A percentile compares a stretch with the other conserved stretches of the same genome.
Evolutionary conservation across 2,888 invertebrate species (phyloP).

Genomic region (Idaea dimidiata): DNA sequence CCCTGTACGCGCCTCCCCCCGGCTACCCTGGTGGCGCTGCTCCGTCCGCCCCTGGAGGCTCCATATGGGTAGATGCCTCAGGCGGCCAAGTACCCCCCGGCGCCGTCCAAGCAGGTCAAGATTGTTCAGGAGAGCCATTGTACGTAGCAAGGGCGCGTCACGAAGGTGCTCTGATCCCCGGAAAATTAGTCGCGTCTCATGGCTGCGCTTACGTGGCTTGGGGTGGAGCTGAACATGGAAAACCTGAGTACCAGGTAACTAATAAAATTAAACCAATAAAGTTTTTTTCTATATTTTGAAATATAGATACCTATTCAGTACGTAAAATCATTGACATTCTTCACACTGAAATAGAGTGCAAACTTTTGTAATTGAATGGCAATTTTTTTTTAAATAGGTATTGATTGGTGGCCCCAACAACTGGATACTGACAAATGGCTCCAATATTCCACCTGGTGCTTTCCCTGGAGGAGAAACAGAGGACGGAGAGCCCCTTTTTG

Average conservation of each 20-base stretch:
- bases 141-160: constrained; percentile 88
- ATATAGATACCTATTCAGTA: no score
- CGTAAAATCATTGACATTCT: background rate
- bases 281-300: no score
- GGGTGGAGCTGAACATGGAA: constrained; percentile 90
- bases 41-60: constrained; percentile 39
- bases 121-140: constrained; percentile 79
- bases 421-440: constrained; percentile 86
- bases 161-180: constrained; percentile 90
- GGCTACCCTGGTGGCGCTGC: constrained; percentile 56
- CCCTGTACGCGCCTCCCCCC: constrained; percentile 57
- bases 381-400: constrained; percentile 52
- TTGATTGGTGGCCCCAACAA: constrained; percentile 81
- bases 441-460: constrained; percentile 87
- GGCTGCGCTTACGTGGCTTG: constrained; percentile 89
- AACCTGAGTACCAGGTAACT: constrained; percentile 86
- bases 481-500: constrained; percentile 89
- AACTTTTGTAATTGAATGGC: background rate
- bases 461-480: constrained; percentile 87
- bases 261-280: no score
- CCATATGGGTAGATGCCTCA: constrained; percentile 81
- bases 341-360: background rate
- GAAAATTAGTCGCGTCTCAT: constrained; percentile 89
- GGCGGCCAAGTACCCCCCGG: constrained; percentile 86
- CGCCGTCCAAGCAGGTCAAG: constrained; percentile 84